Base-by-base conservation (phyloP, 1,140 invertebrate genomes). In the Dendroctonus valens region DNA sequence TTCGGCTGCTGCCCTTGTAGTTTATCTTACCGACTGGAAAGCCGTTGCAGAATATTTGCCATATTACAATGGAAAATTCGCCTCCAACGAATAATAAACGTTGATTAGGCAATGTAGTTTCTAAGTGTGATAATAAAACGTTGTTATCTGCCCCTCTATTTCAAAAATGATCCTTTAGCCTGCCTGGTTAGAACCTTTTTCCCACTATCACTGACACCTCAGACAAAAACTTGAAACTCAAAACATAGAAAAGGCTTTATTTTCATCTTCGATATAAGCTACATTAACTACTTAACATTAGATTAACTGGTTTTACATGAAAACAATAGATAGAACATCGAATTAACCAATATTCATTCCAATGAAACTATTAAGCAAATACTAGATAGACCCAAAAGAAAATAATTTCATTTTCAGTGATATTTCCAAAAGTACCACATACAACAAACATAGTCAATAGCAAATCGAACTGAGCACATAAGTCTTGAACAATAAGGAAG, bases 11-110 rank as follows among this genome's bases (percentile, higher is more conserved):
- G 66, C 85, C 8, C 79, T 75, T 0, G 41, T 88, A 5, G 76
- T 87, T 7, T 93, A 90, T 76, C 82, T 89, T 54, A 91, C 89
- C 0, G 91, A 93, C 72, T 93, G 91, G 91, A 89, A 87, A 78
- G 71, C 85, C 9, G 77, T 92, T 64, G 78, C 87, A 44, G 81
- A 87, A 71, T 86, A 89, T 73, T 76, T 92, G 49, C 91, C 91
- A 15, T 89, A 84, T 75, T 92, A 92, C 76, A 82, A 83, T 70
- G 83, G 83, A 59, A 92, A 92, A 79, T 93, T 87, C 75, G 76
- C 82, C 7, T 76, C 81, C 70, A 77, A 80, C 73, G 15, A 55
- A 55, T 55, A 8, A 52, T 11, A 26, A 26, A 26, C 12, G 5
- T 52, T 46, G 9, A 46, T 11, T 9, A 9, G 44, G 9, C 44